These are phyloP conservation scores for Dexiosoma caninum DNA, from an alignment of 2,888 invertebrate genomes.

Conservation along the genomic window DNA sequence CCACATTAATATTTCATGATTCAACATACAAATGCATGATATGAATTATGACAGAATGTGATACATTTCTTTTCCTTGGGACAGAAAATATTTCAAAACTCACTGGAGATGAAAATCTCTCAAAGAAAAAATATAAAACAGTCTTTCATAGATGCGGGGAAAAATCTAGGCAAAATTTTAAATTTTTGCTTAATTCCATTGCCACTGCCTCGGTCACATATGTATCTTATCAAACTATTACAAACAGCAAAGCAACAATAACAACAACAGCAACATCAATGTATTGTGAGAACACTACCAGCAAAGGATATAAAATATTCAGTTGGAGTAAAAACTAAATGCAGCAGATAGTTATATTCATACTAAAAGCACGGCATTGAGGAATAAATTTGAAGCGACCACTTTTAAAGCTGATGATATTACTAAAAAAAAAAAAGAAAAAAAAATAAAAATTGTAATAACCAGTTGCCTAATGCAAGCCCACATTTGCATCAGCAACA, in stretches of 20 bases:
- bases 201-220: neutral
- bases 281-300: constrained; percentile 34
- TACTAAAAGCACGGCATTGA: neutral
- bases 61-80: constrained; percentile 33
- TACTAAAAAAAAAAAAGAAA: neutral
- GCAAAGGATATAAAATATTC: constrained; percentile 46
- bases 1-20: constrained; percentile 55
- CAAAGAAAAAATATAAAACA: neutral
- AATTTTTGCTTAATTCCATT: constrained; percentile 25
- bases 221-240: constrained; percentile 32
- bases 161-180: constrained; percentile 59
- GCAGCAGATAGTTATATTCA: too few species aligned
- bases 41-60: constrained; percentile 61
- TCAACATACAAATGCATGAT: constrained; percentile 57
- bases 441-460: neutral
- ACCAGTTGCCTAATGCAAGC: neutral
- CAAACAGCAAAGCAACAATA: neutral
- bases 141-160: constrained; percentile 22
- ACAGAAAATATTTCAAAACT: neutral
- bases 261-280: constrained; percentile 9
- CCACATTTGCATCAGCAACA: constrained; percentile 26
- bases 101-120: neutral
- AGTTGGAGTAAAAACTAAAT: neutral
- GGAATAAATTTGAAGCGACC: constrained; percentile 6
- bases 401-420: constrained; percentile 13